Conservation (phyloP, 2,113 vertebrate species). For the Collichthys lucidus region DNA sequence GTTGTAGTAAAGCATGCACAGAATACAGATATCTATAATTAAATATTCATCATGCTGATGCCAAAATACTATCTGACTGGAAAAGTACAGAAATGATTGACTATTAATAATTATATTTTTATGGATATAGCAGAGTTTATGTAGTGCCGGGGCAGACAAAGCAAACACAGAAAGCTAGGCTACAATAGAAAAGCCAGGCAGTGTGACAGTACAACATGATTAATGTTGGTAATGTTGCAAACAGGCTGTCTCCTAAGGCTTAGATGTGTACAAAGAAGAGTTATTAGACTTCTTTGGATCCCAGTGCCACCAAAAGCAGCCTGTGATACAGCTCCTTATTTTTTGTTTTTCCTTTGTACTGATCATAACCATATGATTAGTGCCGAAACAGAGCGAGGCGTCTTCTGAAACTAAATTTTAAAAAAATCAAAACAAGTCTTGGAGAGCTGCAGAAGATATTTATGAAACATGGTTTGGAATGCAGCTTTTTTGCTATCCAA, state of each 20-base stretch:
- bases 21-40: not conserved
- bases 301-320: not conserved
- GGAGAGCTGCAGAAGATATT: not conserved
- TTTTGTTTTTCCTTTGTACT: not conserved
- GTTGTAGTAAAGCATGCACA: not conserved
- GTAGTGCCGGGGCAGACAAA: too few species aligned
- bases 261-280: not conserved
- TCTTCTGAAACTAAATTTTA: not conserved
- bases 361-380: not conserved
- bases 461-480: not conserved
- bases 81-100: too few species aligned
- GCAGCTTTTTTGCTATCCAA: not conserved
- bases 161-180: too few species aligned
- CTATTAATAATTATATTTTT: too few species aligned
- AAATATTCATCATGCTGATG: not conserved
- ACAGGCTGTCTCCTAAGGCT: not conserved
- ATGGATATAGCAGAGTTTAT: too few species aligned
- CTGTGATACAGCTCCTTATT: not conserved
- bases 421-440: not conserved
- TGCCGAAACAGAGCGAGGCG: not conserved
- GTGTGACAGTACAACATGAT: not conserved
- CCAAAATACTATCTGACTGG: not conserved
- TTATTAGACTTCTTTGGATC: not conserved
- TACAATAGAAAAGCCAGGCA: too few species aligned
- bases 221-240: not conserved